phyloP scores from a whole-genome alignment of 2,113 vertebrate species.

The Megaceryle torquata region DNA sequence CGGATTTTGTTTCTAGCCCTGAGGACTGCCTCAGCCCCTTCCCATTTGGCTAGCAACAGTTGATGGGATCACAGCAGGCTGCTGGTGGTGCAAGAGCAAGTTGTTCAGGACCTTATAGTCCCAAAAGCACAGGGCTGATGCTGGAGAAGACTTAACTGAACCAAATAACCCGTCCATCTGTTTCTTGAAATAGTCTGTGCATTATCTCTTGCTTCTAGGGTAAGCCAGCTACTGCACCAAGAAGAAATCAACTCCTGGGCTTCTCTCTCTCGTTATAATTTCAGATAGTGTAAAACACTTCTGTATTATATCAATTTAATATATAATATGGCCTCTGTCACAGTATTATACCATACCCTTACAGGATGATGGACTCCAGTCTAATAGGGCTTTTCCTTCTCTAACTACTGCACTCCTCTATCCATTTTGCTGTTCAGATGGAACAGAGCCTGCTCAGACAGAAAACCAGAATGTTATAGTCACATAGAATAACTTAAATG shows the following conservation, averaged over 20 bases:
- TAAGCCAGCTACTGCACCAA: background rate
- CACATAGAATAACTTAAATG: background rate
- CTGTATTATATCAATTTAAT: slow-evolving; percentile 25
- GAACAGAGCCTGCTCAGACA: background rate
- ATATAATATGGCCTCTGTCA: slow-evolving; percentile 27
- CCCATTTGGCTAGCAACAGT: background rate
- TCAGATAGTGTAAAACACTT: slow-evolving; percentile 17
- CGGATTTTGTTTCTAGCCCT: background rate
- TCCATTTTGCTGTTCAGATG: slow-evolving; percentile 13
- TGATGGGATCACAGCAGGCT: fast-evolving
- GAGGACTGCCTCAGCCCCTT: background rate
- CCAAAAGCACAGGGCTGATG: background rate
- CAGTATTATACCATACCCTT: background rate
- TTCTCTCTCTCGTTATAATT: slow-evolving; percentile 24
- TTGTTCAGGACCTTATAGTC: fast-evolving
- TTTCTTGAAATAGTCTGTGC: background rate
- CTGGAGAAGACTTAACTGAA: background rate
- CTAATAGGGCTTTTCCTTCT: background rate
- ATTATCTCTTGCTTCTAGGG: background rate
- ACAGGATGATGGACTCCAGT: background rate
- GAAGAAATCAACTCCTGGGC: background rate
- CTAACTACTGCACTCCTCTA: background rate
- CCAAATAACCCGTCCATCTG: background rate
- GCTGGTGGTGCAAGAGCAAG: fast-evolving
- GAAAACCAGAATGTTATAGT: slow-evolving; percentile 23